Base-by-base conservation (phyloP, 2,797 vertebrate species). In the Scolopax rusticola region DNA sequence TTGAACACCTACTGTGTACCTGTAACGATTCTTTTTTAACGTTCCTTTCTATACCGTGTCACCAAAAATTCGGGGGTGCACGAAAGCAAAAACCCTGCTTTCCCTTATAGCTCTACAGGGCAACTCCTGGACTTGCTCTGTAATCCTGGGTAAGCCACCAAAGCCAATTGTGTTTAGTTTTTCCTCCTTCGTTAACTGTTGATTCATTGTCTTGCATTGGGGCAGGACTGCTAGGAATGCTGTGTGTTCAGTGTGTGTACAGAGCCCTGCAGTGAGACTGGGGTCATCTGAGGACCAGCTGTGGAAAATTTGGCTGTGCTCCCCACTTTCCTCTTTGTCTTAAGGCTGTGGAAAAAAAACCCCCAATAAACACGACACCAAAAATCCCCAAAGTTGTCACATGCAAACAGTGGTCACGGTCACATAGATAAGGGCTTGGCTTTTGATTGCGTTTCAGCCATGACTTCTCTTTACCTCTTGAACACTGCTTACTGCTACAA, bases 291-390 rank as follows among this genome's bases (percentile, higher is more conserved):
- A 86, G 93, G 75, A 84, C 69, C 67, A 57, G 51, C 60, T 81
- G 45, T 81, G 84, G 79, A 84, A 80, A 92, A 84, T 88, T 47
- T 92, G 88, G 77, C 59, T 59, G 73, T 43, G 41, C 15, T 90
- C 47, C 67, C 32, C 38, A 33, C 36, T 96, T 89, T 56, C 45
- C 71, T 83, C n/a, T 33, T 75, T 56, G 74, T 80, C 70, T 64
- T 54, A 0, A 3, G 64, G 59, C 57, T 82, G 63, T 57, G 84
- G 61, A 40, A 71, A 81, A 79, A 79, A 57, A 40, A 1, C 7
- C 47, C 1, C 20, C 8, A 36, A 36, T 36, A 36, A 36, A 36
- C 36, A 36, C 36, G 36, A 36, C 36, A 36, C 7, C 6, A 21
- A 25, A 12, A 11, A 23, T 38, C 25, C 32, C 48, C 40, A 8